Percentiles rank a stretch among this genome's conserved stretches.
These are phyloP conservation scores for Cynodonichthys magdalenae DNA, from an alignment of 2,797 vertebrate species.

Conservation along the genomic window DNA sequence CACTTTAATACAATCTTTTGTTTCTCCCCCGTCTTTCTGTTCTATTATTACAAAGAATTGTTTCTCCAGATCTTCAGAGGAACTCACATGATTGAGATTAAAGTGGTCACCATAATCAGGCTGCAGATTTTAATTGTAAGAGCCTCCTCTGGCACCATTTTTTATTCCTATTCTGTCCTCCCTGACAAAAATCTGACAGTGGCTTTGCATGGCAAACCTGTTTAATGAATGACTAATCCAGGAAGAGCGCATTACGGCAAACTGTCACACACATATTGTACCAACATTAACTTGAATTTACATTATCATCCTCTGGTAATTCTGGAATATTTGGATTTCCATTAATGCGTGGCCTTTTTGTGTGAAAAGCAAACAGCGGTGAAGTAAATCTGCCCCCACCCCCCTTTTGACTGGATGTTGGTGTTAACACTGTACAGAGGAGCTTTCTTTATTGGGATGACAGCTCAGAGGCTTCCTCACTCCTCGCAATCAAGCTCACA, in stretches of 20 bases:
- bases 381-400: slow-evolving; percentile 75
- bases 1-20: slow-evolving; percentile 69
- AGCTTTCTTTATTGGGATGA: slow-evolving; percentile 79
- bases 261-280: slow-evolving; percentile 85
- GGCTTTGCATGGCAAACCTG: slow-evolving; percentile 87
- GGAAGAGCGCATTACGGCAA: slow-evolving; percentile 81
- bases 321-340: slow-evolving; percentile 84
- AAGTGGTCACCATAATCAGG: slow-evolving; percentile 77
- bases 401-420: slow-evolving; percentile 72
- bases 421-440: slow-evolving; percentile 69
- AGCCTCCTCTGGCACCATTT: slow-evolving; percentile 69
- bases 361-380: slow-evolving; percentile 77
- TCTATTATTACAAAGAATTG: slow-evolving; percentile 71
- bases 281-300: slow-evolving; percentile 87
- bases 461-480: slow-evolving; percentile 75
- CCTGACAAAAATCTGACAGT: slow-evolving; percentile 86
- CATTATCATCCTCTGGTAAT: slow-evolving; percentile 88
- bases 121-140: slow-evolving; percentile 81
- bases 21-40: slow-evolving; percentile 65
- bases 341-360: slow-evolving; percentile 78
- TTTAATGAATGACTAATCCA: slow-evolving; percentile 86
- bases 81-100: slow-evolving; percentile 81
- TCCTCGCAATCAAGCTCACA: slow-evolving; percentile 75
- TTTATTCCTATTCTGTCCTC: slow-evolving; percentile 69
- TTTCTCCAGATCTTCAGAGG: slow-evolving; percentile 71